Evolutionary conservation across 2,888 invertebrate species (phyloP).

Genomic region (Cryptus viduatorius): DNA sequence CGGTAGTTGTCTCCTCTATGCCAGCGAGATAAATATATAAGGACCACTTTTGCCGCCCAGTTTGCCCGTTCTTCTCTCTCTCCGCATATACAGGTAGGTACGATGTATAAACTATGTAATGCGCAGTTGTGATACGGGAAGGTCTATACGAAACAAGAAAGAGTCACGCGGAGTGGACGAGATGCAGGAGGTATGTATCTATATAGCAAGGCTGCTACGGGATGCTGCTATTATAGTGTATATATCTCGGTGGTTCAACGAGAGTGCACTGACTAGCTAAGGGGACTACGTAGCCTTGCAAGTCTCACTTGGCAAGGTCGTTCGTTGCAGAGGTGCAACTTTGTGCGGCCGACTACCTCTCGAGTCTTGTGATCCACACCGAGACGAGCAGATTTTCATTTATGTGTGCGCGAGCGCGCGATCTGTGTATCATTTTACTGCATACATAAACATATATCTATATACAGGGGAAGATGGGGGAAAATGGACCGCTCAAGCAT

Average conservation of each 20-base stretch:
- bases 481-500: background rate
- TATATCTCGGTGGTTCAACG: constrained; percentile 31
- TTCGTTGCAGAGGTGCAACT: constrained; percentile 55
- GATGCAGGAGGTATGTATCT: background rate
- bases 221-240: constrained; percentile 55
- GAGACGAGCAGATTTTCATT: background rate
- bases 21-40: constrained; percentile 50
- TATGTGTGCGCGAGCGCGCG: constrained; percentile 14
- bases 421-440: background rate
- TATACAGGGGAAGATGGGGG: background rate
- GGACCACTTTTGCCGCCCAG: constrained; percentile 29
- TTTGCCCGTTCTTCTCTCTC: constrained; percentile 14
- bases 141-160: constrained; percentile 53
- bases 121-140: constrained; percentile 34
- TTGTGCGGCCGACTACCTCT: constrained; percentile 63
- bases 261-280: constrained; percentile 31
- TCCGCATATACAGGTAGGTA: constrained; percentile 16
- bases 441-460: background rate
- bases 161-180: constrained; percentile 34
- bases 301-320: constrained; percentile 67
- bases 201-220: constrained; percentile 28
- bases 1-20: constrained; percentile 36
- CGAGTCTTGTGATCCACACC: background rate
- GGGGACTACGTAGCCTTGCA: constrained; percentile 60
- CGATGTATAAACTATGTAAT: constrained; percentile 28